A percentile compares a stretch with the other conserved stretches of the same genome.
Conservation (phyloP, 2,113 vertebrate species). For the Dicaeum eximium region DNA sequence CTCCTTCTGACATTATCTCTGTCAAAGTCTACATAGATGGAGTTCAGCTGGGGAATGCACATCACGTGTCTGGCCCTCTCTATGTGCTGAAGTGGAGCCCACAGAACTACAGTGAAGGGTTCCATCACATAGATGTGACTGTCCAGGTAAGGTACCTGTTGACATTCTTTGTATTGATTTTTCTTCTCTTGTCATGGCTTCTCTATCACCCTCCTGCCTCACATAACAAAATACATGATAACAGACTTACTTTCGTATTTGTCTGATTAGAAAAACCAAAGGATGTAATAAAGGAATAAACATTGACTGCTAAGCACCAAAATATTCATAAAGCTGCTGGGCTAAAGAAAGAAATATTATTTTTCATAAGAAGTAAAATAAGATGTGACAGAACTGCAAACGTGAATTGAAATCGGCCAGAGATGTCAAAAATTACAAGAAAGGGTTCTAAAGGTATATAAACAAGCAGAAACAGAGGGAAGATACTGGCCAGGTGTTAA, state of each 20-base stretch:
- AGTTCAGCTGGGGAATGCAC: conserved; percentile 75
- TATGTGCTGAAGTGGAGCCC: conserved; percentile 87
- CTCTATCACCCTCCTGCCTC: background rate
- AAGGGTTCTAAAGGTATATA: background rate
- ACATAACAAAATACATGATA: background rate
- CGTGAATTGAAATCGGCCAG: background rate
- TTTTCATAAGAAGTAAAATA: background rate
- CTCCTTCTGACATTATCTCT: conserved; percentile 78
- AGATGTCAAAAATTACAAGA: background rate
- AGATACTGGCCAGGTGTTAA: background rate
- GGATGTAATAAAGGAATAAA: background rate
- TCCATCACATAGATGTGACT: conserved; percentile 85
- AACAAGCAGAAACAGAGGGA: background rate
- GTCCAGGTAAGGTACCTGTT: conserved; percentile 78
- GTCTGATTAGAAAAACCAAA: background rate
- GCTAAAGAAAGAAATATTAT: background rate
- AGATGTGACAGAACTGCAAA: background rate
- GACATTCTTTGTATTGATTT: background rate
- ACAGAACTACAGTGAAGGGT: conserved; percentile 78
- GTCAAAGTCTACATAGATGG: conserved; percentile 84
- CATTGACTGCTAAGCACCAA: background rate
- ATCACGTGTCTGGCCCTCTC: conserved; percentile 83
- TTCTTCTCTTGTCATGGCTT: background rate
- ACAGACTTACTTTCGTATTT: background rate
- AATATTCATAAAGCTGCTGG: background rate